These are phyloP conservation scores for Scarus forsteni DNA, from an alignment of 2,797 vertebrate species.

Conservation along the genomic window DNA sequence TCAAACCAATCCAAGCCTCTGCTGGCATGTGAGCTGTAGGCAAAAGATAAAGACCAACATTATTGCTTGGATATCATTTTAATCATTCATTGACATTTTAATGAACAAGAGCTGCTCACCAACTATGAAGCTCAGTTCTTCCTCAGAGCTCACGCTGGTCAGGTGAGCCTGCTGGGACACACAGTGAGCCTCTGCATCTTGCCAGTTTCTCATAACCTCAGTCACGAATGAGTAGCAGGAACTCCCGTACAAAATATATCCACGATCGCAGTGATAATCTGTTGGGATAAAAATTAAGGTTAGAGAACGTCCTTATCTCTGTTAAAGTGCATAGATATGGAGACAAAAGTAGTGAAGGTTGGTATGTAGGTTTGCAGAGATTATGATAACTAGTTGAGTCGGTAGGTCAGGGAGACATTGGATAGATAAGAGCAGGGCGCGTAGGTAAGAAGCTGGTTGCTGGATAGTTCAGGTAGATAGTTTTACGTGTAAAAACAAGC, in stretches of 20 bases:
- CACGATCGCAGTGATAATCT: slow-evolving; percentile 83
- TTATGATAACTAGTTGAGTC: too few species aligned
- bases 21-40: slow-evolving; percentile 82
- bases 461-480: too few species aligned
- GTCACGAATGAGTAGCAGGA: slow-evolving; percentile 84
- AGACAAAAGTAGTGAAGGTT: too few species aligned
- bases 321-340: too few species aligned
- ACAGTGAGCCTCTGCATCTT: slow-evolving; percentile 78
- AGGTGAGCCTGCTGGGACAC: slow-evolving; percentile 73
- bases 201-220: slow-evolving; percentile 75
- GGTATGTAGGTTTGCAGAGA: too few species aligned
- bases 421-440: too few species aligned
- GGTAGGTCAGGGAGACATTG: too few species aligned
- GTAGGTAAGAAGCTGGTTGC: too few species aligned
- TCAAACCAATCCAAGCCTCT: slow-evolving; percentile 82
- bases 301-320: too few species aligned
- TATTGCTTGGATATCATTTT: background rate
- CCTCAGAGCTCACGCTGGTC: slow-evolving; percentile 75
- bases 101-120: slow-evolving; percentile 61
- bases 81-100: background rate
- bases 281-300: background rate
- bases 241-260: slow-evolving; percentile 78
- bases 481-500: too few species aligned
- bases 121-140: slow-evolving; percentile 80
- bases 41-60: background rate